Evolutionary conservation across 2,888 invertebrate genomes (phyloP), one percentile per base, ranked within the genome.

Genomic region (Drosophila flavopinicola): DNA sequence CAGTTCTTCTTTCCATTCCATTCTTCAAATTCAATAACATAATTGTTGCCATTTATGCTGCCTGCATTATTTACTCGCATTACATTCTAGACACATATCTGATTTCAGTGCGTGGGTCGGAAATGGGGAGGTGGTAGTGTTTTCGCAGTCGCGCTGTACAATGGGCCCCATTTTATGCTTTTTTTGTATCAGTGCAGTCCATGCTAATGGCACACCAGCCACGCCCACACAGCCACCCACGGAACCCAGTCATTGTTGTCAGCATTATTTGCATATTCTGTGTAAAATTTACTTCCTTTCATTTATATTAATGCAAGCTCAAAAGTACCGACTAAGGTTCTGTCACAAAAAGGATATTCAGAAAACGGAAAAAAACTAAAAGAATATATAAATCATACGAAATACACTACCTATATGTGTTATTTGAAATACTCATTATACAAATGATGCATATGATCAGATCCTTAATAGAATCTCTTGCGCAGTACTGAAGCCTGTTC

Each of bases 241-340:
- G 35, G 39, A 27, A 56, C 35, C 49, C 25, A 67, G 67, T 85
- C 78, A 71, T 85, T 85, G 77, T 85, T 77, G 85, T 78, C 70
- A 70, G 78, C 82, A 69, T 77, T 85, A 83, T 83, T 85, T 87
- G 78, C 85, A 85, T 85, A 82, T 84, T 77, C 75, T 77, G 84
- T 70, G 70, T 71, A 68, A 69, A 82, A 82, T 84, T 69, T 74
- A 84, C 76, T 83, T 84, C 79, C 76, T 75, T 79, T 73, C 69
- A 66, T 68, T 67, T 68, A 63, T 64, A 75, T 63, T 44, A 68
- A 58, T 75, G 85, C 83, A 83, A 66, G 60, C 67, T 27, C 71
- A 48, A 57, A 58, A 59, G 30, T 42, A 17, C 39, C 42, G 48
- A 32, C 76, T 53, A 47, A 35, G 53, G 38, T 6, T 53, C 39